Evolutionary conservation across 64 coral and sea anemone species (phyloP).

Genomic region (Montipora cactus): DNA sequence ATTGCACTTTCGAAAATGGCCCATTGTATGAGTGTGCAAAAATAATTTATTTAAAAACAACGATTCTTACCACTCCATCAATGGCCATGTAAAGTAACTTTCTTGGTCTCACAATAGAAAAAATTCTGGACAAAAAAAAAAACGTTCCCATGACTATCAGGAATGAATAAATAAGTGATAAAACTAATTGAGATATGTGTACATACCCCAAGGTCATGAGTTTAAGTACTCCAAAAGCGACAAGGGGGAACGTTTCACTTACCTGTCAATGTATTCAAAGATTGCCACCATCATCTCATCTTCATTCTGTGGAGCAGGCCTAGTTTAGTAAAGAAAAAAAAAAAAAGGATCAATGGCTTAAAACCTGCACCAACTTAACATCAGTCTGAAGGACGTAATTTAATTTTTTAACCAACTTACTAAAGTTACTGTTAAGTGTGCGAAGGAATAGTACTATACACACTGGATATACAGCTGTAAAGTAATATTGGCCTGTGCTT

Average conservation of each 20-base stretch:
- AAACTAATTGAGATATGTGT: no score
- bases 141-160: background rate
- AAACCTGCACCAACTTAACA: no score
- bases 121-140: constrained; percentile 76
- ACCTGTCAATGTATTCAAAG: constrained; percentile 99
- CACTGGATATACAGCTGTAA: no score
- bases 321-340: constrained; percentile 33
- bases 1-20: no score
- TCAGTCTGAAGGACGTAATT: no score
- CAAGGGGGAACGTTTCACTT: background rate
- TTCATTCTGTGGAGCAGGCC: constrained; percentile 98
- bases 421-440: no score
- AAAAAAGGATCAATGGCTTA: no score
- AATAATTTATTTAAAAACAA: background rate
- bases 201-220: no score
- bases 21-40: background rate
- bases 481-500: no score
- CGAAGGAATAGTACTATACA: no score
- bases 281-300: constrained; percentile 99
- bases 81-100: constrained; percentile 99
- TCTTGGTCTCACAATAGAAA: constrained; percentile 97
- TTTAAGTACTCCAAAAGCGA: no score
- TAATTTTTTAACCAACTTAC: no score
- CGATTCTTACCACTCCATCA: constrained; percentile 97
- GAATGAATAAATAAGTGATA: background rate